A percentile compares a stretch with the other conserved stretches of the same genome.
These are phyloP conservation scores for Oligia fasciuncula DNA, from an alignment of 2,888 invertebrate species.

Conservation along the genomic window DNA sequence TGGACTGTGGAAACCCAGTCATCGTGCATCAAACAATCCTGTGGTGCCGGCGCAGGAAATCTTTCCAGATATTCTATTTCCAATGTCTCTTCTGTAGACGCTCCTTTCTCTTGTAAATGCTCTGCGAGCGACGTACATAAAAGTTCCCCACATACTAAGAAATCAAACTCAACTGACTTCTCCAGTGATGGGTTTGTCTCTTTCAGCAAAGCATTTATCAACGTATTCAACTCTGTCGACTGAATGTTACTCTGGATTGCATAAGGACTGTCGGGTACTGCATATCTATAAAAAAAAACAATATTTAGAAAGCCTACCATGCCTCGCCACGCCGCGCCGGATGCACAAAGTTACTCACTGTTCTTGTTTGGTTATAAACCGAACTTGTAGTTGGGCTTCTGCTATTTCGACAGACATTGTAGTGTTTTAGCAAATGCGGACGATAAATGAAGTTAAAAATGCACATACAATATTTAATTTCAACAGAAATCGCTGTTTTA, in stretches of 20 bases:
- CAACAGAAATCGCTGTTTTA: background rate
- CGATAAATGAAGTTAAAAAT: background rate
- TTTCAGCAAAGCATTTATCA: slow-evolving; percentile 94
- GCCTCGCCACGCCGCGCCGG: slow-evolving; percentile 64
- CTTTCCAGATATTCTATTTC: slow-evolving; percentile 97
- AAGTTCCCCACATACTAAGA: slow-evolving; percentile 95
- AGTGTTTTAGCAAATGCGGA: slow-evolving; percentile 1
- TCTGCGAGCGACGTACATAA: slow-evolving; percentile 93
- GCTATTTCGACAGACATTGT: slow-evolving; percentile 76
- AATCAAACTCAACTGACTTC: slow-evolving; percentile 94
- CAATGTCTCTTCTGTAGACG: slow-evolving; percentile 95
- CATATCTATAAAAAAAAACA: slow-evolving; percentile 91
- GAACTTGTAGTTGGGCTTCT: slow-evolving; percentile 93
- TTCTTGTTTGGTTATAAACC: slow-evolving; percentile 94
- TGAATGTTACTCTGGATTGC: slow-evolving; percentile 94
- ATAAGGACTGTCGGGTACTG: slow-evolving; percentile 95
- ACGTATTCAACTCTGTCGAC: slow-evolving; percentile 92
- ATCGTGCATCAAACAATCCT: slow-evolving; percentile 97
- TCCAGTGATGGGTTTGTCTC: slow-evolving; percentile 84
- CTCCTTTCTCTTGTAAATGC: slow-evolving; percentile 93
- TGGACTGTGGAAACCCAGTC: slow-evolving; percentile 99
- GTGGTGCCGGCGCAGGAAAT: slow-evolving; percentile 97
- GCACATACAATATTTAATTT: slow-evolving; percentile 18
- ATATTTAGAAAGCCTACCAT: slow-evolving; percentile 15
- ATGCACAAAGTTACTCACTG: slow-evolving; percentile 90